phyloP scores from a whole-genome alignment of 2,888 invertebrate genomes.

The Dryobota labecula region DNA sequence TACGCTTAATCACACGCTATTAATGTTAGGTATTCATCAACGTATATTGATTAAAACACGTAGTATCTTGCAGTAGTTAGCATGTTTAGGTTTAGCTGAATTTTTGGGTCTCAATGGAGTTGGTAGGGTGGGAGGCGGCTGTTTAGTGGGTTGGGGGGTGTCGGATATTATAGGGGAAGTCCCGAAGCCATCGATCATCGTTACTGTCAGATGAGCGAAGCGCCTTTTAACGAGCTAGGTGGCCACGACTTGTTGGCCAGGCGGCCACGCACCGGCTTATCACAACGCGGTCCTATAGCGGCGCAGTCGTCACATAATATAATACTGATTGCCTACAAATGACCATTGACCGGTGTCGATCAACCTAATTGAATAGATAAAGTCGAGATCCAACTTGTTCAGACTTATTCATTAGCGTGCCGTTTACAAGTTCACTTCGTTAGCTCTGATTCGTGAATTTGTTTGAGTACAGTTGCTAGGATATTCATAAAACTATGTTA shows the following conservation, averaged over 20 bases:
- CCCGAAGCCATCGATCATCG: slow-evolving; percentile 85
- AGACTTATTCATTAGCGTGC: slow-evolving; percentile 50
- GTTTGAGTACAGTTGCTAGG: slow-evolving; percentile 37
- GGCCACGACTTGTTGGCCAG: slow-evolving; percentile 70
- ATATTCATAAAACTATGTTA: slow-evolving; percentile 5
- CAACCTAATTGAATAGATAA: slow-evolving; percentile 63
- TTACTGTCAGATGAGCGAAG: slow-evolving; percentile 83
- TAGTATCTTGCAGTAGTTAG: slow-evolving; percentile 33
- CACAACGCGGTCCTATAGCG: slow-evolving; percentile 42
- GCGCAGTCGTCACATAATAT: slow-evolving; percentile 50
- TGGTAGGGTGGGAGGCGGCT: slow-evolving; percentile 53
- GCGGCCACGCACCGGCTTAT: slow-evolving; percentile 53
- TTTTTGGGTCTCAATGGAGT: slow-evolving; percentile 60
- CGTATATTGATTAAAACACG: slow-evolving; percentile 35
- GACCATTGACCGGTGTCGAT: slow-evolving; percentile 58
- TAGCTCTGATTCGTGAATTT: slow-evolving; percentile 49
- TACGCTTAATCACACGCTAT: slow-evolving; percentile 50
- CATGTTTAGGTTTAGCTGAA: slow-evolving; percentile 44
- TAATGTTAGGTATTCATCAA: slow-evolving; percentile 57
- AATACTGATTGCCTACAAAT: slow-evolving; percentile 53
- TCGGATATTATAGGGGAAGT: slow-evolving; percentile 86
- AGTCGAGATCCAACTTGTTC: slow-evolving; percentile 48
- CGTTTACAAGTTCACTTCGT: slow-evolving; percentile 46
- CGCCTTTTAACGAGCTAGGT: slow-evolving; percentile 83
- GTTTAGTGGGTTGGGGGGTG: slow-evolving; percentile 68